Conservation (phyloP, 2,888 invertebrate species). For the Drosophila austrosaltans region DNA sequence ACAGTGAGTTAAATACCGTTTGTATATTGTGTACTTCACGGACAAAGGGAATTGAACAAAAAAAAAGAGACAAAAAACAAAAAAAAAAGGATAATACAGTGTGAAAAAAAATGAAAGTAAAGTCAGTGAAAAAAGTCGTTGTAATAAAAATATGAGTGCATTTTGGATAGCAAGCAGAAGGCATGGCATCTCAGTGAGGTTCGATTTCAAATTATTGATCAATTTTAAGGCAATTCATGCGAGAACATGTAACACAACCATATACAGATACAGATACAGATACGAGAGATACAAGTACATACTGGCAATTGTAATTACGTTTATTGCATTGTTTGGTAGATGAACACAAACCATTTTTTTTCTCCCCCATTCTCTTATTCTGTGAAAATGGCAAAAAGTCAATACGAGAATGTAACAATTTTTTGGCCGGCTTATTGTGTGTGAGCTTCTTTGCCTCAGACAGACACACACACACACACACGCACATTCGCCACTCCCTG, state of each 20-base stretch:
- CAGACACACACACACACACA: neutral
- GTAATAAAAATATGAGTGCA: neutral
- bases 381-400: slow-evolving; percentile 22
- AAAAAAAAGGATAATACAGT: neutral
- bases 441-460: neutral
- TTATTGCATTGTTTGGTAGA: slow-evolving; percentile 61
- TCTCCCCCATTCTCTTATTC: slow-evolving; percentile 16
- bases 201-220: slow-evolving; percentile 4
- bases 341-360: slow-evolving; percentile 31
- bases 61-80: too few species aligned
- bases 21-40: neutral
- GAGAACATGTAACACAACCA: slow-evolving; percentile 6
- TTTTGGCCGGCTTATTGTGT: slow-evolving; percentile 18
- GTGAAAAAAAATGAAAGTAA: neutral
- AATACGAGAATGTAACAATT: slow-evolving; percentile 28
- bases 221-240: neutral
- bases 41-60: neutral
- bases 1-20: slow-evolving; percentile 1
- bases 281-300: neutral
- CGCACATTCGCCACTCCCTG: too few species aligned
- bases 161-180: neutral
- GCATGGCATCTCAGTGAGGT: neutral
- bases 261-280: slow-evolving; percentile 10
- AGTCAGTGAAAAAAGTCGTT: neutral
- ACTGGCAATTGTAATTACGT: slow-evolving; percentile 64